These are phyloP conservation scores for Timandra comae DNA, from an alignment of 2,888 invertebrate species.

Conservation along the genomic window DNA sequence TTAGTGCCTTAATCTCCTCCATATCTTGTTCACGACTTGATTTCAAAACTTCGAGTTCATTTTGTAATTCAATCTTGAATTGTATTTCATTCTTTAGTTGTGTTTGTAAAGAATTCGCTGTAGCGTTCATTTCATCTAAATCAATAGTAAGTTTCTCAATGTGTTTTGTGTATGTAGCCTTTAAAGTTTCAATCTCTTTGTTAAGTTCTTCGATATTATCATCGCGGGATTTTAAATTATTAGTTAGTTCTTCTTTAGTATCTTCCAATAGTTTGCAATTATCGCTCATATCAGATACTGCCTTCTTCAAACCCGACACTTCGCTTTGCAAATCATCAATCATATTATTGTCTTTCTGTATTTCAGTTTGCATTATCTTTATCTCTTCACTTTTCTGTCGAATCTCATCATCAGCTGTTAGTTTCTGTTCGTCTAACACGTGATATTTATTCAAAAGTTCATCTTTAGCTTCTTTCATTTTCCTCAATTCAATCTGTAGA, in stretches of 20 bases:
- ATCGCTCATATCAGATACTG: constrained; percentile 28
- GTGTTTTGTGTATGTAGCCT: constrained; percentile 27
- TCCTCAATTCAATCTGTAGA: constrained; percentile 41
- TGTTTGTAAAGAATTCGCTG: constrained; percentile 38
- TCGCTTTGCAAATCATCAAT: constrained; percentile 39
- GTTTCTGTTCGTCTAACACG: constrained; percentile 29
- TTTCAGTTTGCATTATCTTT: constrained; percentile 29
- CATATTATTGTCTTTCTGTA: constrained; percentile 27
- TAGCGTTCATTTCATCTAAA: constrained; percentile 43
- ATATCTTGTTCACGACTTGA: constrained; percentile 23
- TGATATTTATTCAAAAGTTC: constrained; percentile 37
- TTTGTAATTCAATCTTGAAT: constrained; percentile 39
- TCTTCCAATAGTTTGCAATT: constrained; percentile 34
- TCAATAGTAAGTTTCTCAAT: constrained; percentile 33
- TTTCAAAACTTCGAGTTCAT: constrained; percentile 32
- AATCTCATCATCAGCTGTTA: constrained; percentile 30
- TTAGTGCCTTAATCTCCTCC: constrained; percentile 19
- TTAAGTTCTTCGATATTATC: constrained; percentile 39
- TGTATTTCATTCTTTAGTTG: constrained; percentile 50
- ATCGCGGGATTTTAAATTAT: constrained; percentile 29
- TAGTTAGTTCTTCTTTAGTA: constrained; percentile 29
- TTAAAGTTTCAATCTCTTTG: constrained; percentile 8
- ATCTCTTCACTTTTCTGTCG: constrained; percentile 36
- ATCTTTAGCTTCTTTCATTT: constrained; percentile 38
- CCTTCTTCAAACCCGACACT: constrained; percentile 30